Base-by-base conservation (phyloP, 2,113 vertebrate species). In the Leptodactylus fuscus region DNA sequence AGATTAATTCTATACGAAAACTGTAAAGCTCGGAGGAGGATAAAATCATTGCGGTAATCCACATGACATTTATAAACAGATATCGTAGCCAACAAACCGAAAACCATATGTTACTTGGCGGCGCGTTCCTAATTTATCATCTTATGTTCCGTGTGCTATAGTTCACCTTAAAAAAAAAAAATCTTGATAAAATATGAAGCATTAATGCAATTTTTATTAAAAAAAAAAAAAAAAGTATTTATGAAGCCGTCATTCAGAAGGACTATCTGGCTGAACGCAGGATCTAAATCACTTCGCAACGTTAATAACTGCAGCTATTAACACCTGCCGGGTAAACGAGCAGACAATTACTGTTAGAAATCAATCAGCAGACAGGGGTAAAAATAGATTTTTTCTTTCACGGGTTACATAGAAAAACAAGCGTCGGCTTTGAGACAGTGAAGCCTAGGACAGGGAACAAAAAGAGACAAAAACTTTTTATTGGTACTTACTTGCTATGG, bases 281-380 rank as follows among this genome's bases (percentile, higher is more conserved):
- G 75, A 60, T 79, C 69, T 70, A 34, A 53, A 82, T 38, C 65
- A 74, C 34, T 41, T 82, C 62, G 36, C n/a, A n/a, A 74, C 58
- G 82, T 41, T 38, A 73, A 60, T 44, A 60, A 73, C 71, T 11
- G 38, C 73, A 5, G 38, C 44, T 75, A 74, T 70, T 70, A 71
- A 55, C 70, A 75, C 53, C 51, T 55, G 82, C 70, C 13, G 53
- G 24, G 58, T 81, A 81, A 67, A 81, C 58, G 46, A 46, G 49
- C 58, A 62, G 38, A 46, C 55, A 62, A 81, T 67, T 81, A 65
- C 58, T 46, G 78, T 20, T 46, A 65, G 46, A 65, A 81, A 65
- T 65, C 78, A 81, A 81, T 81, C 41, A 32, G 38, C 55, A 65
- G 36, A 46, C 29, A 46, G 38, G 41, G 76, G 51, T 24, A 60